Evolutionary conservation across 2,888 invertebrate species (phyloP).

Genomic region (Heliconius ismenius): DNA sequence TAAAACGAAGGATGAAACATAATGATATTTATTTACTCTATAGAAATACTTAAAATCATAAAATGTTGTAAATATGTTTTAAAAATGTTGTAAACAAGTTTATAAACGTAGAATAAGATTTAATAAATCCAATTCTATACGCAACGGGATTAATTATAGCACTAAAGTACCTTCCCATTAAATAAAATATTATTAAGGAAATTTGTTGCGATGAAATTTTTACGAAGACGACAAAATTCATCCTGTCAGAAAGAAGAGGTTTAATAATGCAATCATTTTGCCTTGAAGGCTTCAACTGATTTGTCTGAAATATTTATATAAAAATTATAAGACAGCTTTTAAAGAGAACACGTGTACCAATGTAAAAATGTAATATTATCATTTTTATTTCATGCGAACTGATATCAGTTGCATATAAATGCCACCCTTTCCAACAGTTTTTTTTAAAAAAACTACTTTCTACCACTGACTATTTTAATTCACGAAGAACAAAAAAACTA

Average conservation of each 20-base stretch:
- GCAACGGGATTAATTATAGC: not conserved
- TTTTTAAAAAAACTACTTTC: too few species aligned
- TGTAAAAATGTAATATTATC: too few species aligned
- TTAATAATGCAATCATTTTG: constrained; percentile 5
- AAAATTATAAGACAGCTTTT: not conserved
- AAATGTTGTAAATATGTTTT: not conserved
- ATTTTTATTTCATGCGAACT: too few species aligned
- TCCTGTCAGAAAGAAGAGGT: constrained; percentile 2
- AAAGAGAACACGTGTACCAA: not conserved
- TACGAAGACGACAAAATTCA: not conserved
- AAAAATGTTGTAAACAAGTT: not conserved
- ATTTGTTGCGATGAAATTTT: constrained; percentile 4
- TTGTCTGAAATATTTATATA: not conserved
- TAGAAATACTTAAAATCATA: not conserved
- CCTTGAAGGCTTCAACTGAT: not conserved
- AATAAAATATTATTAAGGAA: not conserved
- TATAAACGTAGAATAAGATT: not conserved
- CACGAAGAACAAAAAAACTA: too few species aligned
- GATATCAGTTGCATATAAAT: too few species aligned
- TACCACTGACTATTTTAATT: too few species aligned
- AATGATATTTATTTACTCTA: not conserved
- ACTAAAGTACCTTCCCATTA: not conserved
- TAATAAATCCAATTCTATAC: not conserved
- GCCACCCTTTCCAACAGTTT: too few species aligned
- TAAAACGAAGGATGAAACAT: not conserved